Percentiles rank a stretch among this genome's conserved stretches.
Conservation (phyloP, 2,888 invertebrate species). For the Torymus tubicola region DNA sequence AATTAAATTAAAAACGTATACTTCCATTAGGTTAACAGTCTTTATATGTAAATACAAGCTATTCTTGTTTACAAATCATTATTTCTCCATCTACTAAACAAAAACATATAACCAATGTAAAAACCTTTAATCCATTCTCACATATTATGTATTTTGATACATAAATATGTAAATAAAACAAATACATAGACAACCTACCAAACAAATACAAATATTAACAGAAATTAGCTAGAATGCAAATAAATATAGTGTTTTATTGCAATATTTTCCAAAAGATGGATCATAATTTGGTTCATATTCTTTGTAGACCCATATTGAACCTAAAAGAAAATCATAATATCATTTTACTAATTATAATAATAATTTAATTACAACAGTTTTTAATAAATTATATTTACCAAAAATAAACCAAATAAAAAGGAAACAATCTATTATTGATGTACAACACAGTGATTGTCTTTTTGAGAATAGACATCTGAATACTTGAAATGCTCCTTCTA, state of each 20-base stretch:
- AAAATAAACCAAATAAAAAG: conserved; percentile 84
- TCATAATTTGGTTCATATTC: conserved; percentile 81
- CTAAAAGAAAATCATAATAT: conserved; percentile 71
- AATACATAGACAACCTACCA: no score
- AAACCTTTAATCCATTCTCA: conserved; percentile 12
- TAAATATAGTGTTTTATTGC: conserved; percentile 82
- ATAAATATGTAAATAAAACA: not conserved
- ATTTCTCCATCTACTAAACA: no score
- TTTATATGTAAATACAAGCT: conserved; percentile 21
- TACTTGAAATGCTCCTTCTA: conserved; percentile 82
- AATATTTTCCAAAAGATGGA: conserved; percentile 78
- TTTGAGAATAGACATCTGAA: conserved; percentile 80
- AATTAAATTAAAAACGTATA: not conserved
- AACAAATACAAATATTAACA: no score
- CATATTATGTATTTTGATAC: not conserved
- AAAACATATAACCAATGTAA: not conserved
- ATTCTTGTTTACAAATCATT: not conserved
- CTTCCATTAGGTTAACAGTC: conserved; percentile 32
- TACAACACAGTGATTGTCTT: conserved; percentile 78
- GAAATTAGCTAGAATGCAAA: conserved; percentile 85
- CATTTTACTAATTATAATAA: no score
- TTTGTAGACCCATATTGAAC: conserved; percentile 84
- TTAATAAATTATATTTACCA: conserved; percentile 73
- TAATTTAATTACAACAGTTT: no score
- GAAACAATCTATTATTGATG: conserved; percentile 81